Conservation (phyloP, 2,113 vertebrate genomes). For the zebrafish (Danio rerio) region GRCz12tu NC_133180.1:21652001-21652500, state of each 20-base stretch:
- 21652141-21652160: background rate
- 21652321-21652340: background rate
- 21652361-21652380: background rate
- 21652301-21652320: background rate
- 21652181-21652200: background rate
- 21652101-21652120: conserved; percentile 2
- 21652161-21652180: background rate
- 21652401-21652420: background rate
- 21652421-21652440: background rate
- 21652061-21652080: conserved; percentile 33
- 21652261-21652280: background rate
- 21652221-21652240: background rate
- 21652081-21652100: background rate
- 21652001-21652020: no score
- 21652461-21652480: background rate
- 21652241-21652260: background rate
- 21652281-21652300: background rate
- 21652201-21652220: background rate
- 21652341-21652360: background rate
- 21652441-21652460: background rate
- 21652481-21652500: background rate
- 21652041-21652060: conserved; percentile 64
- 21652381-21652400: background rate
- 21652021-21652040: conserved; percentile 63
- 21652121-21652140: background rate